Evolutionary conservation across 2,797 vertebrate genomes (phyloP).

Genomic region (Oryzias sinensis): DNA sequence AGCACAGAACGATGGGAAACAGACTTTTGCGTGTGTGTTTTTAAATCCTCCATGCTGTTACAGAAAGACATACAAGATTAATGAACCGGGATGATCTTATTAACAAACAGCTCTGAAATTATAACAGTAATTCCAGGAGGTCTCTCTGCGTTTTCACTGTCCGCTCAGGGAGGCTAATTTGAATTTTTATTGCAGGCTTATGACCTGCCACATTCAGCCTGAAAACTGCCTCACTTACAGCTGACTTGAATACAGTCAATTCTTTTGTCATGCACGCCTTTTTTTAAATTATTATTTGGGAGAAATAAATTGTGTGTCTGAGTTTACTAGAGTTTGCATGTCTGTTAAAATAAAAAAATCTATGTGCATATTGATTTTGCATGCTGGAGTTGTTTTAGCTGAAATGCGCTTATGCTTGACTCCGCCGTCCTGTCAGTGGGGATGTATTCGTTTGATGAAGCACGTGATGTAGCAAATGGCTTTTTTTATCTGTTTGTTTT

Average conservation of each 20-base stretch:
- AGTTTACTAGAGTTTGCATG: conserved; percentile 22
- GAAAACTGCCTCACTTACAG: conserved; percentile 34
- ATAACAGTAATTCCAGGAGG: conserved; percentile 33
- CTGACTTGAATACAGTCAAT: conserved; percentile 34
- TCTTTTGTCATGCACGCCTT: conserved; percentile 37
- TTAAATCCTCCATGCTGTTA: conserved; percentile 2
- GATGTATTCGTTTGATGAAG: conserved; percentile 53
- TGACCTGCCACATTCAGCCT: conserved; percentile 50
- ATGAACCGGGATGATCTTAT: conserved; percentile 28
- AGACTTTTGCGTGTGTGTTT: background rate
- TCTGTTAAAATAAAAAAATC: conserved; percentile 6
- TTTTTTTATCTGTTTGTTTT: conserved; percentile 56
- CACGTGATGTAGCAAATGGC: conserved; percentile 46
- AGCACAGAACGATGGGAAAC: background rate
- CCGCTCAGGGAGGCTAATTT: conserved; percentile 42
- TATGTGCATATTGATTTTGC: conserved; percentile 24
- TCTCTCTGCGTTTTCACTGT: conserved; percentile 27
- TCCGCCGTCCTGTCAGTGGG: conserved; percentile 44
- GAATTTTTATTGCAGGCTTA: conserved; percentile 56
- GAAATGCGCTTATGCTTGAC: conserved; percentile 37
- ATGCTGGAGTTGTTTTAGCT: conserved; percentile 18
- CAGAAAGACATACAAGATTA: conserved; percentile 22
- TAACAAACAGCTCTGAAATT: conserved; percentile 32
- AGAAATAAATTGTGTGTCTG: conserved; percentile 30
- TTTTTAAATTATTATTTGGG: conserved; percentile 15